Evolutionary conservation across 1,140 invertebrate species (phyloP).

Genomic region (Pseudobourletiella spinata): DNA sequence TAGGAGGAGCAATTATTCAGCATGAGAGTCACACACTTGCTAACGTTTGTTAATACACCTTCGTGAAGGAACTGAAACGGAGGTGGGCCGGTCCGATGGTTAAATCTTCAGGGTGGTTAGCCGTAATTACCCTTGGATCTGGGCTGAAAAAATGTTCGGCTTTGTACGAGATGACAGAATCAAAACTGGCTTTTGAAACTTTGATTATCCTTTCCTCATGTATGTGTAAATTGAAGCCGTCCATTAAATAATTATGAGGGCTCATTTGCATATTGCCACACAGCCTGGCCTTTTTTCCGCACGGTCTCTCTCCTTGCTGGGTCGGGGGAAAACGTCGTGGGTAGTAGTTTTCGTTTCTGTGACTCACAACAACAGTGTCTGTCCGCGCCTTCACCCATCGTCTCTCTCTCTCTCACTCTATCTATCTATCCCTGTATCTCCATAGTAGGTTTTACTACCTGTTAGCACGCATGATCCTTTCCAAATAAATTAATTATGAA

Average conservation of each 20-base stretch:
- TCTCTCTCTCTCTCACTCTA: too few relatives aligned
- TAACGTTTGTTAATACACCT: too few relatives aligned
- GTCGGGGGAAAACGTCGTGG: not conserved
- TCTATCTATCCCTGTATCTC: too few relatives aligned
- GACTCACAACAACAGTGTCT: not conserved
- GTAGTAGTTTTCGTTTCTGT: not conserved
- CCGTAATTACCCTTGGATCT: too few relatives aligned
- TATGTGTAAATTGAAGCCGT: constrained; percentile 1
- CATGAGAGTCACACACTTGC: too few relatives aligned
- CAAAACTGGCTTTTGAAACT: constrained; percentile 8
- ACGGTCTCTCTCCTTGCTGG: too few relatives aligned
- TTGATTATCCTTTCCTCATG: constrained; percentile 1
- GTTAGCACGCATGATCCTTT: constrained; percentile 3
- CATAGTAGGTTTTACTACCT: constrained; percentile 12
- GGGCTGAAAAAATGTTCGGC: not conserved
- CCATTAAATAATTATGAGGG: constrained; percentile 6
- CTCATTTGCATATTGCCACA: constrained; percentile 9
- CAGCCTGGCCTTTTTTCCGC: not conserved
- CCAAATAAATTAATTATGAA: constrained; percentile 8
- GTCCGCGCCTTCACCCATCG: not conserved
- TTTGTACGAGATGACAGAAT: constrained; percentile 5
- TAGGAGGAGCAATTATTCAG: too few relatives aligned
- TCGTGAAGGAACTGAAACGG: too few relatives aligned
- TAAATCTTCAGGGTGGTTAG: too few relatives aligned
- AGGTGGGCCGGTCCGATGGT: too few relatives aligned